These are phyloP conservation scores for Pantala flavescens DNA, from an alignment of 1,140 invertebrate genomes.

Conservation along the genomic window DNA sequence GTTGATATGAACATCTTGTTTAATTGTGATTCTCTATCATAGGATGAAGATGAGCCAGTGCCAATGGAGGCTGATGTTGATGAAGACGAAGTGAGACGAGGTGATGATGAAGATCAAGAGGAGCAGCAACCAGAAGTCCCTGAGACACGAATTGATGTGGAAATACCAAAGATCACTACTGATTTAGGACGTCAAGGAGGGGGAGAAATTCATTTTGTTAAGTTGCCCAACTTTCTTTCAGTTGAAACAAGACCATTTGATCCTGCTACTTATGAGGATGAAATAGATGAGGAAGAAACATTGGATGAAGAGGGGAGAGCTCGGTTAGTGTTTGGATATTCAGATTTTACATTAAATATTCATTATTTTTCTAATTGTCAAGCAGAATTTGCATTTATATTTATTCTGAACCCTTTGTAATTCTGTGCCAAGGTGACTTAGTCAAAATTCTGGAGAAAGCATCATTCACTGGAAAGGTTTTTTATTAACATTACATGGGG, in stretches of 20 bases:
- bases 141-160: slow-evolving; percentile 90
- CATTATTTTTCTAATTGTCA: slow-evolving; percentile 8
- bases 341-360: no score
- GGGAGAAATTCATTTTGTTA: slow-evolving; percentile 82
- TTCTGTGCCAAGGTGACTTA: no score
- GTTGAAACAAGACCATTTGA: slow-evolving; percentile 92
- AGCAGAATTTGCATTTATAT: slow-evolving; percentile 13
- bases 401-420: no score
- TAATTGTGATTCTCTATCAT: not conserved
- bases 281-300: slow-evolving; percentile 97
- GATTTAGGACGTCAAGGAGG: slow-evolving; percentile 59
- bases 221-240: slow-evolving; percentile 85
- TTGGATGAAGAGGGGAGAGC: slow-evolving; percentile 94
- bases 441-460: no score
- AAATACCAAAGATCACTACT: slow-evolving; percentile 89
- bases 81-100: slow-evolving; percentile 23
- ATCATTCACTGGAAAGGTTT: no score
- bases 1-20: no score
- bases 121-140: slow-evolving; percentile 66
- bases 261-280: slow-evolving; percentile 91
- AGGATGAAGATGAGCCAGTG: not conserved
- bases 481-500: no score
- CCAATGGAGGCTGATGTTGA: slow-evolving; percentile 15
- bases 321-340: slow-evolving; percentile 37
- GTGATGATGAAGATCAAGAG: slow-evolving; percentile 48